Evolutionary conservation across 1,140 invertebrate genomes (phyloP), one percentile per base, ranked within the genome.

Genomic region (Hyles euphorbiae): DNA sequence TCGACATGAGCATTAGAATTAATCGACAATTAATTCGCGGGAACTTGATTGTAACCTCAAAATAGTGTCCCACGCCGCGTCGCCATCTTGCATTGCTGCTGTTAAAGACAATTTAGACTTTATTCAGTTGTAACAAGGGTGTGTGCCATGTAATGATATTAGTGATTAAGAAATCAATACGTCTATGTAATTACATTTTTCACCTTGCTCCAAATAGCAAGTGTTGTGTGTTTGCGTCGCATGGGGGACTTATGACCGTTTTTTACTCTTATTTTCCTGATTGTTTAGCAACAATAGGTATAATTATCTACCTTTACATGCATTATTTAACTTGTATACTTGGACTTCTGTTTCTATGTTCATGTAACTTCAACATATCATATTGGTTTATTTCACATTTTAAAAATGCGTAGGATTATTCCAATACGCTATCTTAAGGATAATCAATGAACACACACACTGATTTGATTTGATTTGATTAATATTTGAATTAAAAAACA

Each of bases 151-250:
- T 36, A 54, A 50, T 40, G 8, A 9, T 52, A 53, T 53, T 68
- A 34, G 61, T 65, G 12, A 44, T 54, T 46, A 54, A 53, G 60
- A 57, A 68, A 68, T 72, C 61, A 64, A 63, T 73, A 76, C 68
- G 74, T 67, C 53, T 56, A 60, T 69, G 60, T 78, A 83, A 83
- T 83, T 80, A 78, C 70, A 63, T 71, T 77, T 73, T 76, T 81
- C 68, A 79, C 80, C 80, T 83, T 76, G 80, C 72, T 74, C 80
- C 50, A 83, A 58, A 71, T 83, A 72, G 57, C 66, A 71, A 54
- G 67, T 72, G 68, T 56, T 56, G 65, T 54, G 53, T 44, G 53
- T 54, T 11, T 11, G 3, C n/a, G 12, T 5, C 5, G 46, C n/a
- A 11, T 48, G n/a, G 46, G 7, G 46, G 10, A n/a, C n/a, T n/a